A percentile compares a stretch with the other conserved stretches of the same genome.
Evolutionary conservation across 2,797 vertebrate genomes (phyloP).

Genomic region (Sebastes taczanowskii): DNA sequence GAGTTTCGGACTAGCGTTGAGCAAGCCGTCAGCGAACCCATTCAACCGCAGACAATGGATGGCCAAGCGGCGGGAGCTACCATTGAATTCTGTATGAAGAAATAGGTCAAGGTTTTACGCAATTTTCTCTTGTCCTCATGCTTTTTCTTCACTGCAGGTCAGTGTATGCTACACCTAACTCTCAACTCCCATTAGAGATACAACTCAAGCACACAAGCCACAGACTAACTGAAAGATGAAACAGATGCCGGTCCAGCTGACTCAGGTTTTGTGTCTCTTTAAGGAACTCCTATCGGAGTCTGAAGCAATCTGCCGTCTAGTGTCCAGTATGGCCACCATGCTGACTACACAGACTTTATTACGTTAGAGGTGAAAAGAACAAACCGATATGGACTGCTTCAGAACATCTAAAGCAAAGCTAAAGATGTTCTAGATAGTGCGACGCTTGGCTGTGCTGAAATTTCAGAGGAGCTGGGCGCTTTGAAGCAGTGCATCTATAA

Average conservation of each 20-base stretch:
- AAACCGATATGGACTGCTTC: slow-evolving; percentile 47
- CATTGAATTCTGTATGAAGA: not conserved
- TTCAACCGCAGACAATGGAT: slow-evolving; percentile 37
- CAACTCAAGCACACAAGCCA: slow-evolving; percentile 1
- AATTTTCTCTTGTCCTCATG: not conserved
- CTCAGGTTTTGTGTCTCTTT: slow-evolving; percentile 10
- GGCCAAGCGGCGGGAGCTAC: slow-evolving; percentile 9
- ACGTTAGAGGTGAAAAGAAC: slow-evolving; percentile 47
- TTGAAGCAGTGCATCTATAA: slow-evolving; percentile 65
- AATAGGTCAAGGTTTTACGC: not conserved
- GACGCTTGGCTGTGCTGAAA: slow-evolving; percentile 43
- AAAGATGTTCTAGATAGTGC: slow-evolving; percentile 59
- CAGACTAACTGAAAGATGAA: slow-evolving; percentile 14
- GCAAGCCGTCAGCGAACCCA: slow-evolving; percentile 40
- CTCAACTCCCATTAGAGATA: slow-evolving; percentile 9
- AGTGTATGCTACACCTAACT: not conserved
- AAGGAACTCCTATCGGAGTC: slow-evolving; percentile 16
- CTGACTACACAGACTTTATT: slow-evolving; percentile 19
- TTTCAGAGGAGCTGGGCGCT: slow-evolving; percentile 39
- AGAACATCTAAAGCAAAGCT: slow-evolving; percentile 54
- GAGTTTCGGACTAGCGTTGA: slow-evolving; percentile 45
- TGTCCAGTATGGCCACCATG: slow-evolving; percentile 21
- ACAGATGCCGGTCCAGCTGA: slow-evolving; percentile 36
- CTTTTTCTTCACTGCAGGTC: not conserved
- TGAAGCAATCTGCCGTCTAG: slow-evolving; percentile 42